Evolutionary conservation across 2,888 invertebrate species (phyloP), one percentile per base, ranked within the genome.

Genomic region (Stenurella melanura): DNA sequence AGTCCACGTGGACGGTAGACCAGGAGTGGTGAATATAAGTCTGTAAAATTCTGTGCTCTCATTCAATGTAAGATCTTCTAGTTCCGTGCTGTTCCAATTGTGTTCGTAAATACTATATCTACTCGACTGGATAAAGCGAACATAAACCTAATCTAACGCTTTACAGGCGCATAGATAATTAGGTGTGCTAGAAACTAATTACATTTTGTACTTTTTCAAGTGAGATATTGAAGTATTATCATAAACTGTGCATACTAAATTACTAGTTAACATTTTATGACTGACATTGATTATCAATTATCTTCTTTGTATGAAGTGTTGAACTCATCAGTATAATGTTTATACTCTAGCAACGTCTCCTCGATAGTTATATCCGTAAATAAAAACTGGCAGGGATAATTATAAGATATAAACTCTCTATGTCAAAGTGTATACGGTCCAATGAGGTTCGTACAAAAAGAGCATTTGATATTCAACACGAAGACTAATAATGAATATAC

Each of bases 221-320:
- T 10, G 34, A 30, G 18, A 61, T 61, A 61, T 61, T n/a, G 30
- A 21, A 60, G 21, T 17, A 21, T 30, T 61, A 61, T 30, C 30
- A 30, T 61, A 61, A 61, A 61, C 61, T 30, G n/a, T 26, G 30
- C 30, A 30, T n/a, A 19, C 54, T 67, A n/a, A 67, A 67, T 54
- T 67, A 50, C 42, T 21, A 26, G 67, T 67, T 54, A 67, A 50
- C 7, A 54, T 67, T 67, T 67, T 67, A 64, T 34, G 18, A 34
- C 64, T 34, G 64, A n/a, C 64, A 64, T 34, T 64, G 64, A 34
- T 38, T 64, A 30, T 64, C 64, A 30, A 38, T 34, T 21, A 21
- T 30, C n/a, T 61, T 61, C 61, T 30, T 30, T 15, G 26, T 61
- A 15, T 7, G 15, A 9, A 30, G 30, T 61, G 50, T 50, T 50